Percentiles rank a stretch among this genome's conserved stretches.
These are phyloP conservation scores for Sebastes paucispinis DNA, from an alignment of 2,797 vertebrate genomes.

Conservation along the genomic window DNA sequence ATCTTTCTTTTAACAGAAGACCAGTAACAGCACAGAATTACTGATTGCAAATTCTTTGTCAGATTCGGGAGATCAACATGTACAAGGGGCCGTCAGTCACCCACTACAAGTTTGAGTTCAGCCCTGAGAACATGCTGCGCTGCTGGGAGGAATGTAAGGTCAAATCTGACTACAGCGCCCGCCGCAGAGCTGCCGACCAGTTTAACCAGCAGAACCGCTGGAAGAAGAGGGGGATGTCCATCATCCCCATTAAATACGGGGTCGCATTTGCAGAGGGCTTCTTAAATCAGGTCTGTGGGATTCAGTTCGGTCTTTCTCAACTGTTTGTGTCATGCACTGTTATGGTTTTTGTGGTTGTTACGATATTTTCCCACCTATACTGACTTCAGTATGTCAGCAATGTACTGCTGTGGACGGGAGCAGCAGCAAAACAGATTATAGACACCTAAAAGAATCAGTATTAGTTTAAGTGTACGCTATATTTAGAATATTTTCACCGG, in stretches of 20 bases:
- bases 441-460: too few relatives aligned
- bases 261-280: conserved; percentile 79
- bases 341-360: neutral
- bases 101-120: conserved; percentile 86
- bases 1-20: neutral
- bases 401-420: too few relatives aligned
- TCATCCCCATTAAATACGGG: conserved; percentile 89
- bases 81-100: conserved; percentile 82
- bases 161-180: conserved; percentile 72
- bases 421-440: too few relatives aligned
- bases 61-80: conserved; percentile 92
- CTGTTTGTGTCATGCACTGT: neutral
- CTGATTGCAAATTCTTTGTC: neutral
- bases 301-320: neutral
- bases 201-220: conserved; percentile 89
- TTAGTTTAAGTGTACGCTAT: too few relatives aligned
- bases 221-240: conserved; percentile 89
- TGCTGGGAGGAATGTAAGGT: conserved; percentile 89
- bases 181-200: conserved; percentile 63
- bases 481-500: too few relatives aligned
- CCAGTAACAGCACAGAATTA: neutral
- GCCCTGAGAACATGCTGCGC: conserved; percentile 79
- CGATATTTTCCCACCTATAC: neutral
- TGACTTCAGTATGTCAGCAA: neutral
- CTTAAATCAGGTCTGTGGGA: conserved; percentile 86